Evolutionary conservation across 2,797 vertebrate genomes (phyloP).

Genomic region (Chiloscyllium punctatum): DNA sequence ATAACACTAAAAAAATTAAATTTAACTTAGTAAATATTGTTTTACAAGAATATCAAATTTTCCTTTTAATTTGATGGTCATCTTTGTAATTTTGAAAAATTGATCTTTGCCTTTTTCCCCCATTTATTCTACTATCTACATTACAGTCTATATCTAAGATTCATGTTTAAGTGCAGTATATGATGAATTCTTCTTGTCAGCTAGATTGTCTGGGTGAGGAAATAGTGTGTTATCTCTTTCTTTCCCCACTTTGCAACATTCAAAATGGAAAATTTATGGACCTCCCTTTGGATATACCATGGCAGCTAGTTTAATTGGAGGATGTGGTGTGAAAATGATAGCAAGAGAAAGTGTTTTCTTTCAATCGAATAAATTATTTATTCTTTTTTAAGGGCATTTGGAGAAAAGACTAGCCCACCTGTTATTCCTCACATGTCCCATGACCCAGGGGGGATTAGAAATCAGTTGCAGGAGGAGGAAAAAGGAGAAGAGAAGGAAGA

Average conservation of each 20-base stretch:
- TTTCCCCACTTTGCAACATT: neutral
- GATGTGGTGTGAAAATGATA: neutral
- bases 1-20: neutral
- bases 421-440: conserved; percentile 56
- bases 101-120: neutral
- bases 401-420: conserved; percentile 80
- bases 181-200: neutral
- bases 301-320: neutral
- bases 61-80: neutral
- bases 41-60: neutral
- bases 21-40: neutral
- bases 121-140: neutral
- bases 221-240: no score
- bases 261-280: neutral
- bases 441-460: conserved; percentile 47
- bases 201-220: neutral
- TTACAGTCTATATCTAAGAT: neutral
- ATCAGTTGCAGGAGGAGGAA: conserved; percentile 41
- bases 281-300: neutral
- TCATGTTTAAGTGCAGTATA: neutral
- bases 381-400: conserved; percentile 69
- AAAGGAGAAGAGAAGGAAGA: conserved; percentile 42
- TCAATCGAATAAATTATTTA: neutral
- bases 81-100: neutral
- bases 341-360: neutral